phyloP scores from a whole-genome alignment of 1,140 invertebrate genomes.

The Drosophila bifasciata region DNA sequence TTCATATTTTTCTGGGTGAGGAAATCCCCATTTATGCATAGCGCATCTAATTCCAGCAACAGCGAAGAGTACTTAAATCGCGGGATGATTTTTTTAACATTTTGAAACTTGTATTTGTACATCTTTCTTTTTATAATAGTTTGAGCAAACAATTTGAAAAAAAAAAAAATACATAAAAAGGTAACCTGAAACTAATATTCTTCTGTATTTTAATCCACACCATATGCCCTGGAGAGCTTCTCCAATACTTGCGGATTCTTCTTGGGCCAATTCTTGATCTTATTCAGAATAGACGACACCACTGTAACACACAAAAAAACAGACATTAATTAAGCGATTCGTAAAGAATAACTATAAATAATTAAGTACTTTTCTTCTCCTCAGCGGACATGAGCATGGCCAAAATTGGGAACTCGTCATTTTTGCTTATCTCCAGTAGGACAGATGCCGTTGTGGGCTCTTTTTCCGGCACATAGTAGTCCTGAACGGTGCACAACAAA shows the following conservation, averaged over 20 bases:
- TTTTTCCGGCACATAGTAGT: conserved; percentile 72
- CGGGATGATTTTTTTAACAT: conserved; percentile 10
- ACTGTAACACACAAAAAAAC: conserved; percentile 40
- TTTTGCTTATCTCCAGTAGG: conserved; percentile 65
- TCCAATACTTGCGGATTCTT: conserved; percentile 34
- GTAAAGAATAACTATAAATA: not conserved
- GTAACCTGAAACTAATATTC: conserved; percentile 40
- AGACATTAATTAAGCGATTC: not conserved
- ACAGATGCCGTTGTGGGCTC: conserved; percentile 62
- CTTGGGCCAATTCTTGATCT: conserved; percentile 49
- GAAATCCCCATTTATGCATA: conserved; percentile 13
- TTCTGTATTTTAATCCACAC: conserved; percentile 7
- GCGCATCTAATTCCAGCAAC: conserved; percentile 23
- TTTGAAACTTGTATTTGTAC: conserved; percentile 15
- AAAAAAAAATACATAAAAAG: conserved; percentile 34
- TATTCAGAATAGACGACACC: conserved; percentile 49
- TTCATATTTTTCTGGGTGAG: not conserved
- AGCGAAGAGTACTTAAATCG: conserved; percentile 1
- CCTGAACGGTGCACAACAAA: conserved; percentile 59
- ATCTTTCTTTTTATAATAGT: conserved; percentile 30
- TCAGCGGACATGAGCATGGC: conserved; percentile 72
- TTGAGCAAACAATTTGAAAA: conserved; percentile 61
- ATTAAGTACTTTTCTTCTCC: conserved; percentile 61
- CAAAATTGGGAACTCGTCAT: conserved; percentile 70
- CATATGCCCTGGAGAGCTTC: conserved; percentile 45